Conservation (phyloP, 1,140 invertebrate species). For the Drosophila funebris region DNA sequence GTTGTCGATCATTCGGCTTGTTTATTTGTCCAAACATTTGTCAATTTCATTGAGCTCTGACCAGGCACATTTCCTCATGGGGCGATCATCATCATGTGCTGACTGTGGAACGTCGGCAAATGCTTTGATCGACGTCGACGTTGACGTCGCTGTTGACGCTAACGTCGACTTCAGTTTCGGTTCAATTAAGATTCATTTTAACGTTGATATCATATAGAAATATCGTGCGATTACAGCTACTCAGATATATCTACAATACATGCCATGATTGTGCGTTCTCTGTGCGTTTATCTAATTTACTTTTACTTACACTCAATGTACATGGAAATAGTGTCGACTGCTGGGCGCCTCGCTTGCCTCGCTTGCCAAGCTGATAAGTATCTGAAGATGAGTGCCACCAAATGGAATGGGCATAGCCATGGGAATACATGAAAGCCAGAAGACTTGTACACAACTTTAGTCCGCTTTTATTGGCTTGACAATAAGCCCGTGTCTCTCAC, state of each 20-base stretch:
- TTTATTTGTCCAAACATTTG: conserved; percentile 81
- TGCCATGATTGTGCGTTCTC: conserved; percentile 67
- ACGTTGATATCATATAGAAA: conserved; percentile 36
- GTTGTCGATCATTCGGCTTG: conserved; percentile 63
- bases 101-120: conserved; percentile 59
- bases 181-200: conserved; percentile 81
- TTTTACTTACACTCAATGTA: conserved; percentile 72
- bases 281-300: conserved; percentile 79
- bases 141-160: conserved; percentile 15
- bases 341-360: conserved; percentile 59
- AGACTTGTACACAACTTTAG: conserved; percentile 13
- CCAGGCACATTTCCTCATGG: conserved; percentile 66
- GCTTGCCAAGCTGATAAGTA: conserved; percentile 53
- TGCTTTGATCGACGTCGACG: conserved; percentile 57
- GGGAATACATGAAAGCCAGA: conserved; percentile 18
- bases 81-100: conserved; percentile 18
- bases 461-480: conserved; percentile 76
- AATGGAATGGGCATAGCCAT: conserved; percentile 22
- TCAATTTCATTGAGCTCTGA: conserved; percentile 80
- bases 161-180: conserved; percentile 46
- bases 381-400: conserved; percentile 41
- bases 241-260: conserved; percentile 37
- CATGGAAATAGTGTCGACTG: conserved; percentile 26
- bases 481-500: conserved; percentile 65
- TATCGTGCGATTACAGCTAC: conserved; percentile 22